phyloP scores from a whole-genome alignment of 2,888 invertebrate genomes.

The Augiades crinisus region DNA sequence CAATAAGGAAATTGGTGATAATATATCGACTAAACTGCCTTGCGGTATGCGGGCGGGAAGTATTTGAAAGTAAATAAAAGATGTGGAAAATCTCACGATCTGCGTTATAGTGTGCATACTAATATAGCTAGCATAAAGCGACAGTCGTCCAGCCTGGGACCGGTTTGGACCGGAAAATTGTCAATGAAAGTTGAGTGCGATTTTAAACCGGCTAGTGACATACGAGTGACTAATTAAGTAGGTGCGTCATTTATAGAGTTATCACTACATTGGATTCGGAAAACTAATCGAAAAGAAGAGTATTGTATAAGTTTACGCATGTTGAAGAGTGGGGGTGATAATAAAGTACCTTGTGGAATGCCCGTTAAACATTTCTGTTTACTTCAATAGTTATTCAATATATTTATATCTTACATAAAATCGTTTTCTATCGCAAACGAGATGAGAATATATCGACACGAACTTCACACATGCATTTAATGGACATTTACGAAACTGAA shows the following conservation, averaged over 20 bases:
- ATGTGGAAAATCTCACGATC: slow-evolving; percentile 5
- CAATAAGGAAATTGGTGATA: too few relatives aligned
- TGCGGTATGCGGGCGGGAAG: not conserved
- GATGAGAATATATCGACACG: too few relatives aligned
- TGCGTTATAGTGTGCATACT: not conserved
- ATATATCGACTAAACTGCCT: too few relatives aligned
- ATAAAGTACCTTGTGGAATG: not conserved
- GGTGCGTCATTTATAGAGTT: not conserved
- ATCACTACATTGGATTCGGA: not conserved
- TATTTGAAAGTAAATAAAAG: not conserved
- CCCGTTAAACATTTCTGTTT: too few relatives aligned
- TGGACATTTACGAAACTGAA: too few relatives aligned
- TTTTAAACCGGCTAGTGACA: slow-evolving; percentile 14
- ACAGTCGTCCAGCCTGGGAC: not conserved
- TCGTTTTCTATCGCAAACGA: too few relatives aligned
- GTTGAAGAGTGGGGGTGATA: not conserved
- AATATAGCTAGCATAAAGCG: slow-evolving; percentile 12
- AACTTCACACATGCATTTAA: too few relatives aligned
- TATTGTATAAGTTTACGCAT: not conserved
- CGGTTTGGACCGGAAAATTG: slow-evolving; percentile 22
- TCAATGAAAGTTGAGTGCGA: slow-evolving; percentile 23
- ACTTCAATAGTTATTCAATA: too few relatives aligned
- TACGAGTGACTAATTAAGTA: slow-evolving; percentile 9
- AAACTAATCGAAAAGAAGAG: not conserved
- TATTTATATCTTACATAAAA: too few relatives aligned